Percentiles rank a stretch among this genome's conserved stretches.
phyloP scores from a whole-genome alignment of 37 sponge, comb jelly and placozoan species.

The Axinella damicornis region DNA sequence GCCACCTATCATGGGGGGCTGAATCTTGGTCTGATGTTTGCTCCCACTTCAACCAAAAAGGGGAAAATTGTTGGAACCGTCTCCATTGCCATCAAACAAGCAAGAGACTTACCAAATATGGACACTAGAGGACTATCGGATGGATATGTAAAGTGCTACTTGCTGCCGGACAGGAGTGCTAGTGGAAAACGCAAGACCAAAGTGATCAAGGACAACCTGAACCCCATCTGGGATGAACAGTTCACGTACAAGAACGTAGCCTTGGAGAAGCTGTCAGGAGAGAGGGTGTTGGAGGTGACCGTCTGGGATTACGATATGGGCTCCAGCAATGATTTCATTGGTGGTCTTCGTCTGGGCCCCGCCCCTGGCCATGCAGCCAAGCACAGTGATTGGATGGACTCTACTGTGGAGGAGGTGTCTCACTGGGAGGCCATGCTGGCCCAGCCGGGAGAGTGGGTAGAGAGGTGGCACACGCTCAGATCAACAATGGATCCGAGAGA shows the following conservation, averaged over 20 bases:
- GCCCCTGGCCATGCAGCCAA: neutral
- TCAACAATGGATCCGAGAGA: slow-evolving; percentile 34
- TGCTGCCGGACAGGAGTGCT: slow-evolving; percentile 38
- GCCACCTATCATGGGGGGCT: slow-evolving; percentile 18
- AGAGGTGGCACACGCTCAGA: slow-evolving; percentile 56
- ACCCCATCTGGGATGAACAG: slow-evolving; percentile 68
- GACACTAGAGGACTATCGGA: slow-evolving; percentile 10
- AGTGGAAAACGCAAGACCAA: slow-evolving; percentile 59
- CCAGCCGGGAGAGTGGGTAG: slow-evolving; percentile 71
- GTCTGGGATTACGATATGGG: slow-evolving; percentile 64
- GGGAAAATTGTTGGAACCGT: slow-evolving; percentile 12
- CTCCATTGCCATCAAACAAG: slow-evolving; percentile 49
- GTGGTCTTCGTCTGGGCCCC: slow-evolving; percentile 68
- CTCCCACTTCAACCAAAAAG: neutral
- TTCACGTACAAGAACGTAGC: slow-evolving; percentile 14
- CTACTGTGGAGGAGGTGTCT: slow-evolving; percentile 27
- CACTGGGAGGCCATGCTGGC: slow-evolving; percentile 74
- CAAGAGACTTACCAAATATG: slow-evolving; percentile 29
- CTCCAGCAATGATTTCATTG: slow-evolving; percentile 69
- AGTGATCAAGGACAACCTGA: slow-evolving; percentile 41
- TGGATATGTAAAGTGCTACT: slow-evolving; percentile 41
- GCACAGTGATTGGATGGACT: slow-evolving; percentile 62
- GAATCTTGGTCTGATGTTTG: slow-evolving; percentile 31
- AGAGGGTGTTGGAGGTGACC: slow-evolving; percentile 67
- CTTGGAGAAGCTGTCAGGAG: slow-evolving; percentile 32